Conservation (phyloP, 2,888 invertebrate species). For the Nomada flava region DNA sequence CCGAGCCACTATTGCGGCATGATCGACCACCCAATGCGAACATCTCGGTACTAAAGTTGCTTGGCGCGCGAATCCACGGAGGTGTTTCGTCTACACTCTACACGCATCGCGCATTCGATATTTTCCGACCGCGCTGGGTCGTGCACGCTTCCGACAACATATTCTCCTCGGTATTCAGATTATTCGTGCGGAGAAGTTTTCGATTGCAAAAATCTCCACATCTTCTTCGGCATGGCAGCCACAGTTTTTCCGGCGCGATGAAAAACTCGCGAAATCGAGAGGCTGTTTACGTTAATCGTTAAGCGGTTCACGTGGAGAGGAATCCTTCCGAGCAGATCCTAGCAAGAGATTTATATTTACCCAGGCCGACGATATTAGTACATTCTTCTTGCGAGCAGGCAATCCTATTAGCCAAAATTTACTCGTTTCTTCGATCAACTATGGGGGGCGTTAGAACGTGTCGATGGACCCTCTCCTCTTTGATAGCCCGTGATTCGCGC, state of each 20-base stretch:
- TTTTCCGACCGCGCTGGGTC: too few relatives aligned
- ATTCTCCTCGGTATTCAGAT: too few relatives aligned
- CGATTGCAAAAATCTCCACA: too few relatives aligned
- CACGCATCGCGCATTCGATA: neutral
- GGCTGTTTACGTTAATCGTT: neutral
- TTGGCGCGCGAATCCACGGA: constrained; percentile 1
- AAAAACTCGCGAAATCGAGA: neutral
- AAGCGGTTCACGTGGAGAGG: neutral
- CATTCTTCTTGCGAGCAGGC: constrained; percentile 26
- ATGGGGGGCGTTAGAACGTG: neutral
- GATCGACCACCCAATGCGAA: constrained; percentile 46
- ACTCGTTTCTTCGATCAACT: constrained; percentile 3
- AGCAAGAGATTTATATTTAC: constrained; percentile 46
- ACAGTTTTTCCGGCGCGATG: too few relatives aligned
- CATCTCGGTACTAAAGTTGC: constrained; percentile 1
- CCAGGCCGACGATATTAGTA: constrained; percentile 48
- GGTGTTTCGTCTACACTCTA: constrained; percentile 1
- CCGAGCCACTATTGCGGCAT: neutral
- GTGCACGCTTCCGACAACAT: too few relatives aligned
- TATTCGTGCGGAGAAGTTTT: too few relatives aligned
- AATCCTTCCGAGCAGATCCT: constrained; percentile 15
- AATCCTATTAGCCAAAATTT: constrained; percentile 59
- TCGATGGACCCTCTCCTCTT: too few relatives aligned
- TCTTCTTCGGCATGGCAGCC: too few relatives aligned
- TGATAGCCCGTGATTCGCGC: constrained; percentile 64